Conservation (phyloP, 2,797 vertebrate species). For the Avahi laniger region DNA sequence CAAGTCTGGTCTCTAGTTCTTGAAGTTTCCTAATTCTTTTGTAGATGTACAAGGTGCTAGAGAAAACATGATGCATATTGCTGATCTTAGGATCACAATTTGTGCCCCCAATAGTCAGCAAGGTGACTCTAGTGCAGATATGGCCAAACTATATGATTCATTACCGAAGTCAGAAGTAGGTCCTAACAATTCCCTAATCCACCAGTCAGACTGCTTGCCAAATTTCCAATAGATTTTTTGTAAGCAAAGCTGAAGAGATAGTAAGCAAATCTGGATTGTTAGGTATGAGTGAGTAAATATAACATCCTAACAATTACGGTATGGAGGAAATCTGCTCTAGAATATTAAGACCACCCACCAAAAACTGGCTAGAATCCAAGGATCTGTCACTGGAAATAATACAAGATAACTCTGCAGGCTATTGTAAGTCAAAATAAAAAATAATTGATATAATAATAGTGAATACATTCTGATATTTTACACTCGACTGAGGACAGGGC, state of each 20-base stretch:
- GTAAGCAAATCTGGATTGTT: slow-evolving; percentile 37
- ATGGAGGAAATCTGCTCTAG: neutral
- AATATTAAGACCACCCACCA: neutral
- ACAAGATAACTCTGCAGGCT: neutral
- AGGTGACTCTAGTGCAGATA: neutral
- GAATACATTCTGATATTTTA: neutral
- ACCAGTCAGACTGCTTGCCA: slow-evolving; percentile 7
- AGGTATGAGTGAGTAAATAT: neutral
- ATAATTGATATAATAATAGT: neutral
- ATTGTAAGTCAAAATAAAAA: neutral
- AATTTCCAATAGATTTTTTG: neutral
- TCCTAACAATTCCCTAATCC: neutral
- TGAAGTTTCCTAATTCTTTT: neutral
- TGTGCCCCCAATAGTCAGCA: neutral
- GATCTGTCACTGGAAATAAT: neutral
- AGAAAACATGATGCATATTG: neutral
- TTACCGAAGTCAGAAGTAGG: neutral
- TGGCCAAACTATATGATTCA: neutral
- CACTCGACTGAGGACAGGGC: neutral
- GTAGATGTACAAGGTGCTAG: neutral
- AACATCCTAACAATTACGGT: neutral
- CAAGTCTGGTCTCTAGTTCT: neutral
- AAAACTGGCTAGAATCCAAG: neutral
- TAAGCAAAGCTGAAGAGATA: slow-evolving; percentile 9
- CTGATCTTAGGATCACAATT: neutral